Conservation (phyloP, 2,888 invertebrate genomes). For the Sylvicola fuscatus region DNA sequence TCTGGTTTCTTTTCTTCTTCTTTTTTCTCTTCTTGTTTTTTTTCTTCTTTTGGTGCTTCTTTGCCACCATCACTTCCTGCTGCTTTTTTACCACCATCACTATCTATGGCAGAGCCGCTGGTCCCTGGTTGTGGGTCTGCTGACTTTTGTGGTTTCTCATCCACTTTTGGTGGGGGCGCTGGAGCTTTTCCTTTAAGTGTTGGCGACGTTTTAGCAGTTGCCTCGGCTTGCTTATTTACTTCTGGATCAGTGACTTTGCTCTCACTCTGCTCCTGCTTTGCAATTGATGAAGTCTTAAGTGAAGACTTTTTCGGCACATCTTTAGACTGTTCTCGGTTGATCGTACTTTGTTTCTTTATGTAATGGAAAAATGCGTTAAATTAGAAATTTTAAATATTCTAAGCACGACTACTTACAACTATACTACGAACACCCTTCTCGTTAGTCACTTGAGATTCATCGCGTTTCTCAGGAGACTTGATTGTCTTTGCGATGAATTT, state of each 20-base stretch:
- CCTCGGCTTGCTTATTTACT: conserved; percentile 2
- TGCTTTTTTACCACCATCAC: background rate
- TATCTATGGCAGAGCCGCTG: too few species aligned
- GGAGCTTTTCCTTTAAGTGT: too few species aligned
- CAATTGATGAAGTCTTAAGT: too few species aligned
- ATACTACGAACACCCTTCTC: conserved; percentile 7
- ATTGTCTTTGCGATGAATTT: conserved; percentile 68
- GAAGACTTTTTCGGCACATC: too few species aligned
- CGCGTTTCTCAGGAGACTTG: conserved; percentile 24
- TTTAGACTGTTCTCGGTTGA: too few species aligned
- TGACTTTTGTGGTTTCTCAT: too few species aligned
- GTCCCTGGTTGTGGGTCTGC: too few species aligned
- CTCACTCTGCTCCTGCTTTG: background rate
- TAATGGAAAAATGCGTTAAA: too few species aligned
- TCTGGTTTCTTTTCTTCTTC: conserved; percentile 3
- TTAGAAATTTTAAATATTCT: too few species aligned
- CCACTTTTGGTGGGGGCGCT: too few species aligned
- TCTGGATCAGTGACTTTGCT: conserved; percentile 4
- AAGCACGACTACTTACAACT: too few species aligned
- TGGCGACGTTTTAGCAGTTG: background rate
- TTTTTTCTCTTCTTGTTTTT: conserved; percentile 1
- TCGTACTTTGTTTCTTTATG: conserved; percentile 2
- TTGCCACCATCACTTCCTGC: background rate
- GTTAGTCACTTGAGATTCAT: conserved; percentile 8
- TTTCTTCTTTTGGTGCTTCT: conserved; percentile 4